Evolutionary conservation across 2,888 invertebrate species (phyloP), one percentile per base, ranked within the genome.

Genomic region (Drosophila paracracens): DNA sequence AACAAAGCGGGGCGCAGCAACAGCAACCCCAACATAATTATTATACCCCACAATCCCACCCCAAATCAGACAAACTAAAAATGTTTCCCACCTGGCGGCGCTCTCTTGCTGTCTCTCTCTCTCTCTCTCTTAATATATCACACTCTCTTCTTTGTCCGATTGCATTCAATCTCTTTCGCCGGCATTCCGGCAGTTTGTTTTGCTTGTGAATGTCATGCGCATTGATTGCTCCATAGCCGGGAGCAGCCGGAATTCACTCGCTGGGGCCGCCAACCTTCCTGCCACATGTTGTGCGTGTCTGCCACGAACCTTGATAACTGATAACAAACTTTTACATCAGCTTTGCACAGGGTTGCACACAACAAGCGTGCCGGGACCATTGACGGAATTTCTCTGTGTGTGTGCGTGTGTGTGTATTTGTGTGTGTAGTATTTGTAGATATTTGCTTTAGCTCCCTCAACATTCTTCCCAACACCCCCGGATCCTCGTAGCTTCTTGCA

Each of bases 281-380:
- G 81, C 87, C 83, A 90, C 90, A 89, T 87, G 89, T 88, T 90
- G 89, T 85, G 86, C 80, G 88, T 80, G 74, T 71, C 76, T 81
- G 76, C 71, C 74, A 58, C 81, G 65, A 88, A 77, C 78, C 81
- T 86, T 86, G 81, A 86, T 88, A 88, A 87, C 90, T 91, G 88
- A 91, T 91, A 91, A 91, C 86, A 88, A 90, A 86, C 79, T 86
- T 81, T 73, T 69, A 62, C 69, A 81, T 74, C 81, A 79, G 79
- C 74, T 83, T 83, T 71, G 79, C 75, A 83, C 86, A 88, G 88
- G 88, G 88, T 85, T 86, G 88, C 82, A 84, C 38, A 50, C 51
- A 51, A 51, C 50, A 67, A 60, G 70, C 74, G 66, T 70, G 77
- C 70, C 67, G 63, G 61, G 63, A 62, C 83, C 81, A 83, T 88